Percentiles rank a stretch among this genome's conserved stretches.
Evolutionary conservation across 2,113 vertebrate species (phyloP).

Genomic region (Corydoras maculifer): DNA sequence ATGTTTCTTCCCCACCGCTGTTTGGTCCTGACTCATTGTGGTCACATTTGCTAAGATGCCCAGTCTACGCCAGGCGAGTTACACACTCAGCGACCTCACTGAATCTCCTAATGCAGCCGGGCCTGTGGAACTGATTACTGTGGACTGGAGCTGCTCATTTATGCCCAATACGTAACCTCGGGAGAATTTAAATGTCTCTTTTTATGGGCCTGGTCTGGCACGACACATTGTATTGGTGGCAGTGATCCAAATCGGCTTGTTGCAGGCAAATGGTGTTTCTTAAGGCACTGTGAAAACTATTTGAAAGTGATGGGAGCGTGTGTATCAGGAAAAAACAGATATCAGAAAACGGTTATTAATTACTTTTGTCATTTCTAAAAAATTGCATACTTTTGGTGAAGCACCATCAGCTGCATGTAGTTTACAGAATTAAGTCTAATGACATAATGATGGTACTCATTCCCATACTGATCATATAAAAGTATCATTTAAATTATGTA

Average conservation of each 20-base stretch:
- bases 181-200: constrained; percentile 31
- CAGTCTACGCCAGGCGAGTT: constrained; percentile 10
- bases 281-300: constrained; percentile 1
- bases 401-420: too few relatives aligned
- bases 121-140: constrained; percentile 39
- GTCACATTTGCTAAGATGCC: constrained; percentile 24
- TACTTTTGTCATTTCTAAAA: too few relatives aligned
- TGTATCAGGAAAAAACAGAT: too few relatives aligned
- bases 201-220: constrained; percentile 43
- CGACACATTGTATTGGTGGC: constrained; percentile 30
- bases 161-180: constrained; percentile 33
- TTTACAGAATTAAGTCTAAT: too few relatives aligned
- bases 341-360: too few relatives aligned
- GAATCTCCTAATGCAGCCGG: constrained; percentile 24
- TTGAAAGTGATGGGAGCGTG: neutral
- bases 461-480: too few relatives aligned
- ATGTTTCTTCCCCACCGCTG: constrained; percentile 3
- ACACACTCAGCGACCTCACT: constrained; percentile 30
- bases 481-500: too few relatives aligned
- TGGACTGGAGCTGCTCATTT: constrained; percentile 38
- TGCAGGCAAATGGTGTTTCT: constrained; percentile 29
- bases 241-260: constrained; percentile 35
- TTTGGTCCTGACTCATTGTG: constrained; percentile 19
- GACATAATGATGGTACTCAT: too few relatives aligned
- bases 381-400: too few relatives aligned